Evolutionary conservation across 2,888 invertebrate species (phyloP), one percentile per base, ranked within the genome.

Genomic region (Cyclophora punctaria): DNA sequence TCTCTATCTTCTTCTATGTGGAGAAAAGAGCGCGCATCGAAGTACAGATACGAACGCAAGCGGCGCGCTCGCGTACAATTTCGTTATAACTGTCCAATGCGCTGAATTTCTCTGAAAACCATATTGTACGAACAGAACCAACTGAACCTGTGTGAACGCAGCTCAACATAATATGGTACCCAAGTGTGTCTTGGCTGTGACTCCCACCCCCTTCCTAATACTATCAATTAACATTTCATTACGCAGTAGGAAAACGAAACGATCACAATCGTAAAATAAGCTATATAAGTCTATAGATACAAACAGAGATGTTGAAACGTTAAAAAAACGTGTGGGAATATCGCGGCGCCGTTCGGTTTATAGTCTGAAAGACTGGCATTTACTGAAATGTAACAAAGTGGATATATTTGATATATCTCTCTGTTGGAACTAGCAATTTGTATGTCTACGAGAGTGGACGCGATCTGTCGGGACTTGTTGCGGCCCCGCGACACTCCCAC

Each of bases 161-260:
- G 20, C 20, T 20, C 20, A 83, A 72, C 71, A 75, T 66, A 75
- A 66, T 74, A 77, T 78, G 77, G 78, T 80, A 80, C 78, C 73
- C 72, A 70, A 73, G 73, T 73, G 67, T 72, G 61, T 71, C 37
- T 37, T 37, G 37, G 37, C 37, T 75, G 85, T 80, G 85, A 83
- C 84, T 83, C 73, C 83, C 83, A 80, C 80, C 75, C 75, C 71
- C 51, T 71, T 72, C 71, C 69, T 75, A 78, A 76, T 81, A 80
- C 73, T 83, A 85, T 75, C 72, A 80, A 77, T 81, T 80, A 85
- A 86, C 85, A 84, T 78, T 82, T 80, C 74, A 79, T 75, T 73
- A 83, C 75, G 82, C 80, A 74, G 82, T 87, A 86, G 84, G 83
- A 84, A 85, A 88, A 88, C 80, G 78, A 86, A 86, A 85, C 79